Percentiles rank a stretch among this genome's conserved stretches.
Conservation (phyloP, 2,888 invertebrate genomes). For the Congeria kusceri region DNA sequence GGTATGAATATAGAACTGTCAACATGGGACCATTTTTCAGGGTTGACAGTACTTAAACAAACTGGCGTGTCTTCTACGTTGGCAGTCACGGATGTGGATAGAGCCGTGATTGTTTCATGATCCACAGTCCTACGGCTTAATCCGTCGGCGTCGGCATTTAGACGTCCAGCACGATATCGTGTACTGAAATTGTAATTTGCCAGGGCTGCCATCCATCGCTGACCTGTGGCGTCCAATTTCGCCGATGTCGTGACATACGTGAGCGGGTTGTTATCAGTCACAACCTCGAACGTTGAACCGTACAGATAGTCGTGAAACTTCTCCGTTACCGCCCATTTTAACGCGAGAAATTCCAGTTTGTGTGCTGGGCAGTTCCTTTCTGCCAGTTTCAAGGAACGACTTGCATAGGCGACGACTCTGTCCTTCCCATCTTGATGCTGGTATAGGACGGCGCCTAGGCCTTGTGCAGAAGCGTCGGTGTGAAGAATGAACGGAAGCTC, state of each 20-base stretch:
- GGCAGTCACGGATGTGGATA: too few relatives aligned
- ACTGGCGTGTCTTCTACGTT: too few relatives aligned
- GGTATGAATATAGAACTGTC: too few relatives aligned
- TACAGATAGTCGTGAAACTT: constrained; percentile 42
- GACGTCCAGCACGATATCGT: constrained; percentile 3
- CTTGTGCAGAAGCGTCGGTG: not conserved
- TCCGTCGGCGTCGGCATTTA: constrained; percentile 27
- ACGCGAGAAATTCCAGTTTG: constrained; percentile 37
- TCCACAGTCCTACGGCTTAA: constrained; percentile 9
- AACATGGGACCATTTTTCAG: too few relatives aligned
- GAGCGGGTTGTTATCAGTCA: constrained; percentile 46
- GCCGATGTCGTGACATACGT: constrained; percentile 40
- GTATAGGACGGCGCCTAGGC: constrained; percentile 6
- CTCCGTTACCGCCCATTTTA: constrained; percentile 41
- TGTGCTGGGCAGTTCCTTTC: constrained; percentile 31
- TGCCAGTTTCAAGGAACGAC: constrained; percentile 13
- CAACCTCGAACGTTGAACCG: constrained; percentile 17
- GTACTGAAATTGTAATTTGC: constrained; percentile 30
- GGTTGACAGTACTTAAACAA: too few relatives aligned
- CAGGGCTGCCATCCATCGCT: constrained; percentile 36
- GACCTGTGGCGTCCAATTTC: constrained; percentile 42
- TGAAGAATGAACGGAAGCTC: not conserved
- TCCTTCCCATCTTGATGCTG: constrained; percentile 1
- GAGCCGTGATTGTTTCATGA: too few relatives aligned
- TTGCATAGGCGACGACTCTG: constrained; percentile 14